Evolutionary conservation across 2,888 invertebrate species (phyloP), one percentile per base, ranked within the genome.

Genomic region (Steromphala cineraria): DNA sequence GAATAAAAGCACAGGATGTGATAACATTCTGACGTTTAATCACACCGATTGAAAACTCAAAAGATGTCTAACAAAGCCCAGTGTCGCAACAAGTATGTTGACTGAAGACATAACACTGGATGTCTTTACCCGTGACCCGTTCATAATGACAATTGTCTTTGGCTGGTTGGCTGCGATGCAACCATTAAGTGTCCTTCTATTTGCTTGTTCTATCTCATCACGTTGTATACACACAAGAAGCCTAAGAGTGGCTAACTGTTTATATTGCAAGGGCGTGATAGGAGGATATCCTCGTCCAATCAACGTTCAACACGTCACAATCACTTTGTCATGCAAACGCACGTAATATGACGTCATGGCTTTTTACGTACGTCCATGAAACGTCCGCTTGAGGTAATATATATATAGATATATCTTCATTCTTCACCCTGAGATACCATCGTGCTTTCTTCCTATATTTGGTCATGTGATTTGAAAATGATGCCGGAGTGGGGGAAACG

Each of bases 1-100:
- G 71, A 71, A 71, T 71, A 71, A n/a, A 56, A 71, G 71, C 71
- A 71, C 71, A 71, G 19, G 71, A 71, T 40, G 71, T 36, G 19
- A 71, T 36, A 19, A 71, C 19, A 36, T 71, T 36, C 28, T 40
- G 31, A 71, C 28, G 31, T 36, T 24, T 62, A 28, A 62, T 62
- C 71, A 71, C 71, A 71, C 28, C 40, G 7, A 71, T 71, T 71
- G 71, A 71, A 67, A 62, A 40, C 36, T 71, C 36, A 36, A 31
- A 71, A 71, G 24, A 71, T 31, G 71, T 71, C 36, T 10, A 40
- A 31, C 71, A 71, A 36, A 36, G 19, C 71, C 36, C 19, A 36
- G 71, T 40, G 71, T 36, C 40, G 71, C 40, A 71, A 62, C 28
- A 62, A 62, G 28, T 62, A 28, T 62, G 28, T 62, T 24, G 28